A percentile compares a stretch with the other conserved stretches of the same genome.
Evolutionary conservation across 2,888 invertebrate genomes (phyloP).

Genomic region (Cosmopolites sordidus): DNA sequence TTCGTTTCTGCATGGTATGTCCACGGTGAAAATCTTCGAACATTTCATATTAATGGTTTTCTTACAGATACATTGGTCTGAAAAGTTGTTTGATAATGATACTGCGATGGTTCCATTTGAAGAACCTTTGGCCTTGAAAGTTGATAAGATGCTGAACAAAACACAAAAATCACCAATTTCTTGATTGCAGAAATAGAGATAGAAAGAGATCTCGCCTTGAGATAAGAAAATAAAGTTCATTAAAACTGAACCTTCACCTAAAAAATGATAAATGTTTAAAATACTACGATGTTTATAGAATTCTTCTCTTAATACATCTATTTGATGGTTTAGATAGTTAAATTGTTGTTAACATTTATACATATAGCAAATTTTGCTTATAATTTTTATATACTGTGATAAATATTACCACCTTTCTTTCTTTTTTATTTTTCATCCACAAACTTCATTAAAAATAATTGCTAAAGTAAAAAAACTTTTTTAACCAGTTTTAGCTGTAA

Average conservation of each 20-base stretch:
- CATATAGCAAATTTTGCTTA: too few relatives aligned
- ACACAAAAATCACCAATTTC: conserved; percentile 38
- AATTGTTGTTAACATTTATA: too few relatives aligned
- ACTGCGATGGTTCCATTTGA: conserved; percentile 12
- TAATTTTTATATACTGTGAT: too few relatives aligned
- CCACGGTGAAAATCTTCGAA: conserved; percentile 33
- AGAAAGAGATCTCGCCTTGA: conserved; percentile 21
- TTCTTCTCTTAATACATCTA: too few relatives aligned
- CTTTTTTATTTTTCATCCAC: too few relatives aligned
- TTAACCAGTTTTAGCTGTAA: too few relatives aligned
- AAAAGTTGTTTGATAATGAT: conserved; percentile 27
- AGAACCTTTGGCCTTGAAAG: neutral
- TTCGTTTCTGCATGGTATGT: conserved; percentile 38
- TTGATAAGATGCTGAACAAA: conserved; percentile 27
- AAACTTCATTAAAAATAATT: too few relatives aligned
- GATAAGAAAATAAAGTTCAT: conserved; percentile 23
- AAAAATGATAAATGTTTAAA: conserved; percentile 9
- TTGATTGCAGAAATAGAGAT: conserved; percentile 34
- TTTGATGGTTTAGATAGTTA: too few relatives aligned
- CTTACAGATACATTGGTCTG: conserved; percentile 31
- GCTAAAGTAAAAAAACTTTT: too few relatives aligned
- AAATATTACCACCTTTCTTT: too few relatives aligned
- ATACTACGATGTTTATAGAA: too few relatives aligned
- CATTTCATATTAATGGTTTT: conserved; percentile 30
- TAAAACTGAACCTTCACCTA: conserved; percentile 6